Conservation (phyloP, 2,797 vertebrate genomes). For the Hippopotamyrus pictus region DNA sequence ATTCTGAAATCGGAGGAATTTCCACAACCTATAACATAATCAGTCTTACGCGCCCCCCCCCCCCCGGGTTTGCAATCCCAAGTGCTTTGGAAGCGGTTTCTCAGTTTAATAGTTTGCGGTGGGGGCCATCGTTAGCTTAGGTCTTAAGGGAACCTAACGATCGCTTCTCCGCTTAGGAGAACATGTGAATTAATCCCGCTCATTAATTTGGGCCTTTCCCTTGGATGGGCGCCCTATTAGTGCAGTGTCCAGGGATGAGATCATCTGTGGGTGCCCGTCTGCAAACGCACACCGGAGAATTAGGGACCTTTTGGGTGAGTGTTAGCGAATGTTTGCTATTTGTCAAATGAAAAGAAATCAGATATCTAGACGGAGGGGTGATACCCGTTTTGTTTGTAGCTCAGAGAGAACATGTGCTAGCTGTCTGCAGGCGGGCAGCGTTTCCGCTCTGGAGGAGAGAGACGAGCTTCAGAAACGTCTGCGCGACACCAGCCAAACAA, state of each 20-base stretch:
- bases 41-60: background rate
- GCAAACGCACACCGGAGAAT: background rate
- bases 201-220: background rate
- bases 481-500: background rate
- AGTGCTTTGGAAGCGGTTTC: background rate
- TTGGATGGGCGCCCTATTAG: background rate
- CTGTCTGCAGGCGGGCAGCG: background rate
- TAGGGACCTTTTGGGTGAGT: background rate
- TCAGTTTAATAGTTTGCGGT: background rate
- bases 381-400: background rate
- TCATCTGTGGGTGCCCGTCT: background rate
- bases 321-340: background rate
- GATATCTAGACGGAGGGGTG: background rate
- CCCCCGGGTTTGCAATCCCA: background rate
- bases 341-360: background rate
- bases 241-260: background rate
- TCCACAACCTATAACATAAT: background rate
- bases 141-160: background rate
- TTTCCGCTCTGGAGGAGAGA: background rate
- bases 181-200: slow-evolving; percentile 10
- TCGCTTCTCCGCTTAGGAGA: background rate
- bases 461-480: background rate
- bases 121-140: slow-evolving; percentile 11
- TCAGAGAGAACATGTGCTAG: background rate
- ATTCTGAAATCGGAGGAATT: background rate